Base-by-base conservation (phyloP, 1,140 invertebrate species). In the Steinernema khuongi region DNA sequence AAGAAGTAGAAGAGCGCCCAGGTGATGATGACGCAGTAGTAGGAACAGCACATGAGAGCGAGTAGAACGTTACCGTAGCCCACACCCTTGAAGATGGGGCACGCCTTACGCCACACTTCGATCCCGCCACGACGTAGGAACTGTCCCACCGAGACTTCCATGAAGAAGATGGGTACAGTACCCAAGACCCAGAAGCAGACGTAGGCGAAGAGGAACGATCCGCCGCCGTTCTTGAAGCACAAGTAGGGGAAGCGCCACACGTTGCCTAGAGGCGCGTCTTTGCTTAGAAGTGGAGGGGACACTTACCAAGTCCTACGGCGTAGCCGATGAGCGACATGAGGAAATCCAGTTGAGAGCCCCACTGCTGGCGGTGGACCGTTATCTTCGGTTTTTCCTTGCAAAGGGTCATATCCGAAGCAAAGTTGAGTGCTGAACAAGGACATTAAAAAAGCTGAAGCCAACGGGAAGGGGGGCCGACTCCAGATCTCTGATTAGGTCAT, bases 71-170 rank as follows among this genome's bases (percentile, higher is more conserved):
- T 76, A 2, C 73, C 74, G 30, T 68, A 68, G 33, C 74, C 74
- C 28, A 76, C 74, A 18, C 74, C 74, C 22, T 36, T 68, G 32
- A 75, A 75, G 19, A 75, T 1, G 18, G 74, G 74, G n/a, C 71
- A 73, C 17, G 73, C 60, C n/a, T 74, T 75, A 4, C 19, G 50
- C 74, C 74, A 75, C 18, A 75, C 67, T 32, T 75, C 32, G 19
- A 75, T 74, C 11, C 43, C 73, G 11, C 74, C 74, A 28, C 50
- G 50, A 2, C 50, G 7, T 4, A 60, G 90, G 78, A 92, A 90
- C 85, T 93, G 92, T 1, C 92, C 92, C 4, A 92, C 85, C 0
- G 90, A 88, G 1, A 92, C 88, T 85, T 93, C 92, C 72, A 92
- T 87, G 71, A 92, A 89, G 36, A 91, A 89, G 18, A 91, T 87